A percentile compares a stretch with the other conserved stretches of the same genome.
Evolutionary conservation across 2,113 vertebrate genomes (phyloP).

Genomic region (Nothobranchius kuhntae): DNA sequence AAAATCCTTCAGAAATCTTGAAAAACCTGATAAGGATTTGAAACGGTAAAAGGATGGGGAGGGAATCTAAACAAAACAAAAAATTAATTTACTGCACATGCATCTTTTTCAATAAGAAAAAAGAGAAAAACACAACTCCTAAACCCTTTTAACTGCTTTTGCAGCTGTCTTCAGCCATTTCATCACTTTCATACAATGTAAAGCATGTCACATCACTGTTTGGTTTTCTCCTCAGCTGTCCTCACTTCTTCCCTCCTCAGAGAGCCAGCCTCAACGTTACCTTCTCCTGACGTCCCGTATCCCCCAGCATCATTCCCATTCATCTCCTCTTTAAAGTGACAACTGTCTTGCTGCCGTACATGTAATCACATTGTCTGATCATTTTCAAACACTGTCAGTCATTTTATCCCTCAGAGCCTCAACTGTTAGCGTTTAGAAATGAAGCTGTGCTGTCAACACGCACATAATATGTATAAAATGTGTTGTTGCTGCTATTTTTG

Average conservation of each 20-base stretch:
- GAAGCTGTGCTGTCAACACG: conserved; percentile 31
- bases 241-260: conserved; percentile 24
- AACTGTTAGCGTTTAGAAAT: conserved; percentile 16
- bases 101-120: too few species aligned
- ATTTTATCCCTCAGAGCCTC: conserved; percentile 40
- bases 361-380: conserved; percentile 52
- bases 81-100: background rate
- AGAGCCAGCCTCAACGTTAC: conserved; percentile 9
- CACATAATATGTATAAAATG: background rate
- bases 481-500: background rate
- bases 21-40: too few species aligned
- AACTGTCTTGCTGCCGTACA: conserved; percentile 31
- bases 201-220: conserved; percentile 8
- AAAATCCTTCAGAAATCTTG: too few species aligned
- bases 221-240: conserved; percentile 25
- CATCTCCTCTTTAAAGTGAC: conserved; percentile 21
- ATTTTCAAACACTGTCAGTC: conserved; percentile 70
- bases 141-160: background rate
- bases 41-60: too few species aligned
- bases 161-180: background rate
- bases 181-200: background rate
- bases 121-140: too few species aligned
- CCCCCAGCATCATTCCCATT: background rate
- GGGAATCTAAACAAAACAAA: too few species aligned
- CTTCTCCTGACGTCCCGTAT: background rate